Evolutionary conservation across 2,888 invertebrate genomes (phyloP).

Genomic region (Cryptocephalus primarius): DNA sequence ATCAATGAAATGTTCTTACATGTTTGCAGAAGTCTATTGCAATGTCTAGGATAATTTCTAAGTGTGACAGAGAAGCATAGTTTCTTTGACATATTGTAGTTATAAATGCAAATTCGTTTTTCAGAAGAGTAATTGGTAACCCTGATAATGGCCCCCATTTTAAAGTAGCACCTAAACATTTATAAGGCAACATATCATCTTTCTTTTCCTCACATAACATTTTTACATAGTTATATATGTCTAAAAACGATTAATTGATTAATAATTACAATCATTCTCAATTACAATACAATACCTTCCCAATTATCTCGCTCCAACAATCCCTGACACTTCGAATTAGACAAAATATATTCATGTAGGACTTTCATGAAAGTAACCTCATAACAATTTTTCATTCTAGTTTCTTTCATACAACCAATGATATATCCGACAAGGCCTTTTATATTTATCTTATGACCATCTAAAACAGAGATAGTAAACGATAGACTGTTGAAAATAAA

Average conservation of each 20-base stretch:
- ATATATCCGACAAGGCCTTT: constrained; percentile 18
- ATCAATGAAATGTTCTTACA: constrained; percentile 11
- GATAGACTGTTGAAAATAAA: not conserved
- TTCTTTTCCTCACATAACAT: constrained; percentile 5
- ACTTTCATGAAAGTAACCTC: constrained; percentile 46
- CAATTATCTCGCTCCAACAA: constrained; percentile 43
- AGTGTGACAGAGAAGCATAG: constrained; percentile 11
- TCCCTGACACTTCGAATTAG: constrained; percentile 41
- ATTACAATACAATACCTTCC: constrained; percentile 40
- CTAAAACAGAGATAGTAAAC: constrained; percentile 3
- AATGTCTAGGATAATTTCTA: constrained; percentile 18
- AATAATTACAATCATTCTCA: not conserved
- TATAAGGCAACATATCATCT: constrained; percentile 14
- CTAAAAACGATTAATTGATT: constrained; percentile 9
- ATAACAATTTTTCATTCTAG: constrained; percentile 24
- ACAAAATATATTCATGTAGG: constrained; percentile 44
- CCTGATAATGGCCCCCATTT: constrained; percentile 26
- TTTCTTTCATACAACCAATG: constrained; percentile 18
- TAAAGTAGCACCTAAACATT: constrained; percentile 23
- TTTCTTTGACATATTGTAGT: constrained; percentile 21
- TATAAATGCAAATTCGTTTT: constrained; percentile 27
- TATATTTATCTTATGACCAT: constrained; percentile 14
- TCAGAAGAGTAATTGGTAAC: constrained; percentile 19
- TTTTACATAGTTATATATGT: constrained; percentile 15
- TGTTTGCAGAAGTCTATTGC: constrained; percentile 18